Conservation (phyloP, 2,113 vertebrate species). For the Urocitellus parryii region DNA sequence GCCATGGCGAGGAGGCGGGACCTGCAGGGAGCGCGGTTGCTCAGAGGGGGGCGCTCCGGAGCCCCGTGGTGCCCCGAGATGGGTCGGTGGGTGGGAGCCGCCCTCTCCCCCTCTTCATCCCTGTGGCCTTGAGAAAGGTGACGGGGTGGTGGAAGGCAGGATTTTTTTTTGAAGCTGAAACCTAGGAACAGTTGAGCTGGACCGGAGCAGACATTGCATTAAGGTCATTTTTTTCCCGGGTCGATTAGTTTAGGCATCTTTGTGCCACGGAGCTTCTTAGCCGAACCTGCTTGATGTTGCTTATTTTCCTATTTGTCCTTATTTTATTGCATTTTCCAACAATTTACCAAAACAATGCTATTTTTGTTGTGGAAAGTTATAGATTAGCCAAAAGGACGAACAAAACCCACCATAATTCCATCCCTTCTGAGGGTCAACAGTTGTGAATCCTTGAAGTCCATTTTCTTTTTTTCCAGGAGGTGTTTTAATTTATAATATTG, state of each 20-base stretch:
- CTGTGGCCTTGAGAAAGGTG: not conserved
- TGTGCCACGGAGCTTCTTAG: not conserved
- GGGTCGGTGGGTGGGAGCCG: not conserved
- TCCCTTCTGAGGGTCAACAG: not conserved
- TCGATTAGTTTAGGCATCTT: not conserved
- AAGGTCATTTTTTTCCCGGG: not conserved
- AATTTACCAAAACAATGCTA: not conserved
- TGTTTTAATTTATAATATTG: not conserved
- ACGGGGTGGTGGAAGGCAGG: not conserved
- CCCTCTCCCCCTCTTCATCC: not conserved
- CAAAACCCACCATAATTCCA: not conserved
- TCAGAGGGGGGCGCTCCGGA: not conserved
- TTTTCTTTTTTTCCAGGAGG: not conserved
- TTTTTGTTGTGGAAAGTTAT: not conserved
- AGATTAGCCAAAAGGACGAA: not conserved
- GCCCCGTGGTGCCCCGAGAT: not conserved
- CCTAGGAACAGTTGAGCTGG: rapidly evolving
- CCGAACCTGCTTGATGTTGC: not conserved
- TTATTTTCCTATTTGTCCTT: not conserved
- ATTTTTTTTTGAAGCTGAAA: not conserved
- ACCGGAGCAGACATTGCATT: not conserved
- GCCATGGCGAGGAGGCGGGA: not conserved
- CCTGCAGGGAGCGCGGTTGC: not conserved
- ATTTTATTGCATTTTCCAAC: not conserved
- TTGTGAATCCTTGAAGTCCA: not conserved